Base-by-base conservation (phyloP, 2,113 vertebrate genomes). In the Microcebus tavaratra region DNA sequence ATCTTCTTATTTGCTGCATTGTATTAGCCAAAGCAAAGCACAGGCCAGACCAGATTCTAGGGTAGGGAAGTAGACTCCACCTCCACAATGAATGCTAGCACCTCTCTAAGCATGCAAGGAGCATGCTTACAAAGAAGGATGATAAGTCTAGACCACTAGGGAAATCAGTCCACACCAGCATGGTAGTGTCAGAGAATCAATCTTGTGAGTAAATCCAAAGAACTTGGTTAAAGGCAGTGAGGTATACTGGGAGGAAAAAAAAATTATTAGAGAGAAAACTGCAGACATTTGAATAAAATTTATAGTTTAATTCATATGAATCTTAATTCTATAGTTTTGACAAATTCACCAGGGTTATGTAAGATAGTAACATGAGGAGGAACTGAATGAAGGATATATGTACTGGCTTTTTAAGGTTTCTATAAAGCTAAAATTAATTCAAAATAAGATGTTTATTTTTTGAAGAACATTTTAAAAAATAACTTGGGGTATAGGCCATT, bases 391-490 rank as follows among this genome's bases (percentile, higher is more conserved):
- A 88, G 72, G 4, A 3, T 4, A 48, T 23, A 34, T 65, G 2
- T 57, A 31, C n/a, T 65, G 0, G 53, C 68, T 90, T 45, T 68
- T 39, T 67, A 73, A 68, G 34, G 61, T 73, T 81, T 78, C 31
- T 57, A 6, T 87, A 68, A 72, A 90, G 75, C 14, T 87, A 88
- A 89, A 93, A 78, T 91, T 12, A 86, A 80, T 86, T 90, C 57
- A 73, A 83, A 85, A 50, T 65, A 87, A 70, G 20, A 85, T 12
- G 8, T 59, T 42, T 42, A 48, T n/a, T 92, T 90, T 80, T 48
- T 31, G 50, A 36, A 27, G 3, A 9, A 42, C 2, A 4, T 63
- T 36, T 59, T 23, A 17, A 50, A 76, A 48, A 68, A 61, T 23
- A 94, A 57, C 2, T 45, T 53, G 34, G 34, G 78, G 1, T 1